Evolutionary conservation across 2,113 vertebrate species (phyloP).

Genomic region (Ia io): DNA sequence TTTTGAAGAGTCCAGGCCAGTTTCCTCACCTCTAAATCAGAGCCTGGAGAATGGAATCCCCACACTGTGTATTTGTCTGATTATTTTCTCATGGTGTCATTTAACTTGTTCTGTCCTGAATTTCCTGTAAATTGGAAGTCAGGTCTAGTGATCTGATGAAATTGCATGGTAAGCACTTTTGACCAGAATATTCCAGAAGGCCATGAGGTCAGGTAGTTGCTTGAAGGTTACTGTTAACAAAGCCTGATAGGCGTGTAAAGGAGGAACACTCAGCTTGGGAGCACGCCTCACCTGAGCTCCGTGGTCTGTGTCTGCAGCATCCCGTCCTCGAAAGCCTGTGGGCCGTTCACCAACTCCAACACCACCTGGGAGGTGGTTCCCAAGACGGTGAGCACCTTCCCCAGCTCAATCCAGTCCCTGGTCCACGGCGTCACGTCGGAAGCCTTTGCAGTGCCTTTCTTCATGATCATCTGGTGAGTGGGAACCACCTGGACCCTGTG

Average conservation of each 20-base stretch:
- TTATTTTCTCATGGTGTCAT: neutral
- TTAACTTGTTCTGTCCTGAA: neutral
- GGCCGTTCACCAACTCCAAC: slow-evolving; percentile 89
- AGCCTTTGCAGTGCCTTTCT: slow-evolving; percentile 93
- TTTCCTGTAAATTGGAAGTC: neutral
- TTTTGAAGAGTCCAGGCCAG: neutral
- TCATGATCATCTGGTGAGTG: slow-evolving; percentile 92
- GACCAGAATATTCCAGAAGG: neutral
- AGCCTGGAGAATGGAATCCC: neutral
- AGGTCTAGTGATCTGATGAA: neutral
- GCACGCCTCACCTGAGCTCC: neutral
- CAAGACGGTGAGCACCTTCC: slow-evolving; percentile 78
- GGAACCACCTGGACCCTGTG: rapidly evolving
- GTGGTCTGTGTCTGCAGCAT: slow-evolving; percentile 82
- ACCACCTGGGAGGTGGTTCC: slow-evolving; percentile 91
- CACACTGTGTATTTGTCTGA: neutral
- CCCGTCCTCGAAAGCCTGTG: slow-evolving; percentile 91
- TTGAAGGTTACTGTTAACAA: neutral
- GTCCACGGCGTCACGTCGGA: slow-evolving; percentile 87
- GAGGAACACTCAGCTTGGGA: neutral
- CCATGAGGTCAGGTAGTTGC: neutral
- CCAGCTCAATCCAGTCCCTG: slow-evolving; percentile 75
- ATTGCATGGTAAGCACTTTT: neutral
- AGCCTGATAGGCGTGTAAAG: rapidly evolving
- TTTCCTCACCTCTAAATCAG: neutral